Base-by-base conservation (phyloP, 2,888 invertebrate species). In the Rhagonycha lutea region DNA sequence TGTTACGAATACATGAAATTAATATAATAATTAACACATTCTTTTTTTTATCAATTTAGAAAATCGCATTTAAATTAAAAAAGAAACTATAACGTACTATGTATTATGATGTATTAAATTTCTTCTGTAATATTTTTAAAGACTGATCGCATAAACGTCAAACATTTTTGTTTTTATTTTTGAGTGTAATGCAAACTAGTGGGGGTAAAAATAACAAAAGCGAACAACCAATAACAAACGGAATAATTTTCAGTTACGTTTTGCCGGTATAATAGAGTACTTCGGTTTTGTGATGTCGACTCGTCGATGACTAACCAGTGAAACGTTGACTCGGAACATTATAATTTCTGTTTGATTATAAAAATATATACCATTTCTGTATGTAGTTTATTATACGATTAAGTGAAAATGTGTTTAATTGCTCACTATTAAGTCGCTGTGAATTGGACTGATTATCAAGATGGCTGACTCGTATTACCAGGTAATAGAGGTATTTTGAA, bases 391-490 rank as follows among this genome's bases (percentile, higher is more conserved):
- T 69, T 11, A 47, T 60, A 8, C 26, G 61, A 26, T 69, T 61
- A 18, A 61, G 26, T 68, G 11, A 68, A 68, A 26, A 28, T 18
- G 28, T 68, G 26, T 69, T 69, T 69, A 26, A 65, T 65, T 65
- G 23, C 26, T 65, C 63, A 65, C 63, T 24, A 24, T 65, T 24
- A 47, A 65, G 63, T 78, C 26, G n/a, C 77, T 81, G 85, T 84
- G 83, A 85, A 85, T 81, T 83, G 82, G 78, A 79, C 75, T 79
- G 77, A 80, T 77, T 82, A 83, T 81, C 90, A 91, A 91, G 89
- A 91, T 91, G 91, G 91, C 91, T 88, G 91, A 91, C 88, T 91
- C 91, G 82, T 91, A 91, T 89, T 91, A 91, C 89, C 91, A 91
- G 91, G 91, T 91, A 89, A 90, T 90, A 79, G 78, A 72, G 68